Base-by-base conservation (phyloP, 2,113 vertebrate species). In the Pteropus alecto region DNA sequence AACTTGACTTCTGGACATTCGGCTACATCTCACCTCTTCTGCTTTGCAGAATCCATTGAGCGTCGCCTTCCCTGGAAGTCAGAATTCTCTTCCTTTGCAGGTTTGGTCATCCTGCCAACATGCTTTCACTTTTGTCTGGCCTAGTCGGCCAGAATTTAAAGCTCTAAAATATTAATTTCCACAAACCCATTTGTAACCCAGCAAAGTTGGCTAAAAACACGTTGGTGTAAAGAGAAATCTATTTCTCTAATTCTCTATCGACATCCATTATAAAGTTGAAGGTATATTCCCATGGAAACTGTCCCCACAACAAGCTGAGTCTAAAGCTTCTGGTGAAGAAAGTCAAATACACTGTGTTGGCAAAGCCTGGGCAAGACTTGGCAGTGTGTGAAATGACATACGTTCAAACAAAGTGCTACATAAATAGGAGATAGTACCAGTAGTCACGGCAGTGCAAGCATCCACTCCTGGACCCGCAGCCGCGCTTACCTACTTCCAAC, bases 261-360 rank as follows among this genome's bases (percentile, higher is more conserved):
- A 96, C 77, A 95, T 94, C 63, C 78, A 67, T 86, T 96, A 92
- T 95, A 87, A 96, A 96, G 87, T 97, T 83, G 61, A 96, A 94
- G 73, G 61, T 12, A 0, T 87, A 93, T 96, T 96, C 58, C 90
- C 79, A 96, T 94, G 93, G 87, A 96, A 97, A 97, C 93, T 78
- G 56, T 95, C 92, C 87, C 56, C 30, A 82, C 48, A 95, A 92
- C 19, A 43, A 30, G 33, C 30, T 68, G 38, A 92, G 90, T 96
- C 83, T 63, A 96, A 94, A 96, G 94, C 68, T 92, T 94, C 93
- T 90, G 61, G 79, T 96, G 58, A 96, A 93, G 48, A 92, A 96
- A 38, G 84, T 92, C 84, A 84, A 87, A 63, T 43, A 54, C 87
- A 43, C 73, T 90, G 19, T 96, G 87, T 77, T 96, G 54, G 46